These are phyloP conservation scores for Aplocera efformata DNA, from an alignment of 2,888 invertebrate genomes.

Conservation along the genomic window DNA sequence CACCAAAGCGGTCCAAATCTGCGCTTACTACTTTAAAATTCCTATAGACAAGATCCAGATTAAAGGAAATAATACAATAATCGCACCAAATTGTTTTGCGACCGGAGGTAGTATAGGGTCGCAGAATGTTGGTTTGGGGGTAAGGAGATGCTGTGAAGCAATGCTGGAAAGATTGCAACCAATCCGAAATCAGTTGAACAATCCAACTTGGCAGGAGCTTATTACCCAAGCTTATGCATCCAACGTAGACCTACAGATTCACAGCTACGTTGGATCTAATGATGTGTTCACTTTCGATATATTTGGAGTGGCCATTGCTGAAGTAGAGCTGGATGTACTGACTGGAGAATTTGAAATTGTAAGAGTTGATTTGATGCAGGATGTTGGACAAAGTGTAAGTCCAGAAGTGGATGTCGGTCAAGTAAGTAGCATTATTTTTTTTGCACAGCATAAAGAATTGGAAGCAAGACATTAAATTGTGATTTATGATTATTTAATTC, in stretches of 20 bases:
- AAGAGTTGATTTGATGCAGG: slow-evolving; percentile 83
- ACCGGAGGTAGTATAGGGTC: slow-evolving; percentile 85
- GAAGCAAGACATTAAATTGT: too few relatives aligned
- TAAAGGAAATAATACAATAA: slow-evolving; percentile 81
- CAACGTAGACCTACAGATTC: slow-evolving; percentile 48
- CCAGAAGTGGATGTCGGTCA: slow-evolving; percentile 84
- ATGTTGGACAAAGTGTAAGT: slow-evolving; percentile 82
- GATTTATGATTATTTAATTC: neutral
- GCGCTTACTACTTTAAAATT: slow-evolving; percentile 82
- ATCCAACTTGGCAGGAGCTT: slow-evolving; percentile 73
- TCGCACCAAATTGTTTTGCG: slow-evolving; percentile 81
- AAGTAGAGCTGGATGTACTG: slow-evolving; percentile 85
- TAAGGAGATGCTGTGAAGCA: slow-evolving; percentile 69
- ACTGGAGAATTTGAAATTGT: slow-evolving; percentile 83
- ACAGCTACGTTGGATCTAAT: slow-evolving; percentile 33
- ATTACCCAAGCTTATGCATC: slow-evolving; percentile 60
- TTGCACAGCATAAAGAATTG: too few relatives aligned
- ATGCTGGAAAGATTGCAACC: slow-evolving; percentile 66
- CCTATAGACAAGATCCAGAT: slow-evolving; percentile 82
- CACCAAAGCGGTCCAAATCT: slow-evolving; percentile 84
- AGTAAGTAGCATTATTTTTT: slow-evolving; percentile 45
- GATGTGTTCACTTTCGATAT: slow-evolving; percentile 47
- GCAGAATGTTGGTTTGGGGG: slow-evolving; percentile 82
- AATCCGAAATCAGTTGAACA: slow-evolving; percentile 47
- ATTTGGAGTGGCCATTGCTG: slow-evolving; percentile 79